These are phyloP conservation scores for Cryptotermes secundus DNA, from an alignment of 1,140 invertebrate species.

Conservation along the genomic window DNA sequence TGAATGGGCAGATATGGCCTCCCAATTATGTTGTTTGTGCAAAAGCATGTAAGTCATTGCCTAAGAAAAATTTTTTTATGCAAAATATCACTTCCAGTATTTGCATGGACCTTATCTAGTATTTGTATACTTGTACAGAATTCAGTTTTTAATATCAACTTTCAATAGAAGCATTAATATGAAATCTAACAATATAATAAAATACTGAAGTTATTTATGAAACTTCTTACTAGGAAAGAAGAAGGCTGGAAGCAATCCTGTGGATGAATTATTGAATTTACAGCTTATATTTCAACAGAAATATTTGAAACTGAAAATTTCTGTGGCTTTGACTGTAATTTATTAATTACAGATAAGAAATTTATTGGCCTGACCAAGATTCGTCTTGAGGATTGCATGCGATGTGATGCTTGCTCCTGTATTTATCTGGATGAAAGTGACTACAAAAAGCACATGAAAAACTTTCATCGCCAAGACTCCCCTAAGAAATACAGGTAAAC, in stretches of 20 bases:
- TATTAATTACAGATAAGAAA: slow-evolving; percentile 36
- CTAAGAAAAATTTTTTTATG: no score
- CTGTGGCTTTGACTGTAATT: not conserved
- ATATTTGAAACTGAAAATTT: no score
- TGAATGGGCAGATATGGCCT: no score
- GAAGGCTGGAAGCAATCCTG: not conserved
- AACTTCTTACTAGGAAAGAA: not conserved
- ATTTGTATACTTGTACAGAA: no score
- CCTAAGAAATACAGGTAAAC: slow-evolving; percentile 31
- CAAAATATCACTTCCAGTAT: no score
- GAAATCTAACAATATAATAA: no score
- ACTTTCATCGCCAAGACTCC: slow-evolving; percentile 41
- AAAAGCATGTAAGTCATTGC: no score
- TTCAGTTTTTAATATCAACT: no score
- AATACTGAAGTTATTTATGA: no score
- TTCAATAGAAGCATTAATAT: no score
- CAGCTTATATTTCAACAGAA: not conserved
- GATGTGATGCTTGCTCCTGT: slow-evolving; percentile 45
- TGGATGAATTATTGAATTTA: not conserved
- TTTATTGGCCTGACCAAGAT: slow-evolving; percentile 42
- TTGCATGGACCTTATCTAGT: no score
- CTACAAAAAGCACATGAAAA: slow-evolving; percentile 45
- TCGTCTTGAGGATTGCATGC: slow-evolving; percentile 43
- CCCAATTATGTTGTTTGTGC: no score
- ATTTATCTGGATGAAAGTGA: slow-evolving; percentile 44